A percentile compares a stretch with the other conserved stretches of the same genome.
phyloP scores from a whole-genome alignment of 1,140 invertebrate species.

The Vanessa atalanta region DNA sequence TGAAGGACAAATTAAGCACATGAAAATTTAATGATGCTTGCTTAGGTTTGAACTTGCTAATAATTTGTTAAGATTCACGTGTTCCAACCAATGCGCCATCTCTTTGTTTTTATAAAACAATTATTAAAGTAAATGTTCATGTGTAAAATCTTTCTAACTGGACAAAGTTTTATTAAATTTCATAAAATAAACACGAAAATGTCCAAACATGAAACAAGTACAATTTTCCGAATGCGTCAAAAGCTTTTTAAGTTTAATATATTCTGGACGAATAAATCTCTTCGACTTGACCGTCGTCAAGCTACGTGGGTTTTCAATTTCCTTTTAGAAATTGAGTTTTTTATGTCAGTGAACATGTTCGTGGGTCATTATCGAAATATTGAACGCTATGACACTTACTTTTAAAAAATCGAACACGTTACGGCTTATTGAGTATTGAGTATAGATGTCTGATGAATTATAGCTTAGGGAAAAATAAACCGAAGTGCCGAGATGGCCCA shows the following conservation, averaged over 20 bases:
- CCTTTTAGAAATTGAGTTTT: slow-evolving; percentile 17
- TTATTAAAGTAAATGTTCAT: no score
- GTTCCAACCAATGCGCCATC: background rate
- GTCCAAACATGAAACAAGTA: background rate
- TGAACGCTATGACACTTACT: no score
- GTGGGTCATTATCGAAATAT: background rate
- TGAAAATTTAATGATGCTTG: no score
- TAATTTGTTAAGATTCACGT: no score
- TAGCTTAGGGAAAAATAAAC: no score
- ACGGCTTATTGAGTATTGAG: no score
- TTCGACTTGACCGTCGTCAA: slow-evolving; percentile 12
- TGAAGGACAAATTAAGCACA: no score
- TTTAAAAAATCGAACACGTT: no score
- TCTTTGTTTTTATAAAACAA: background rate
- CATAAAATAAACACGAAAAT: background rate
- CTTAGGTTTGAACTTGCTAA: no score
- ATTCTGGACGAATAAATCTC: slow-evolving; percentile 6
- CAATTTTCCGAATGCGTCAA: background rate
- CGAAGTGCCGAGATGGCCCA: no score
- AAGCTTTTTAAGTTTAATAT: slow-evolving; percentile 6
- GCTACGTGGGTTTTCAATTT: slow-evolving; percentile 21
- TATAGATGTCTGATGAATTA: no score
- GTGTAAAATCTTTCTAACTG: no score
- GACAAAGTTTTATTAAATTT: background rate
- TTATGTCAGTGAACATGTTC: background rate